phyloP scores from a whole-genome alignment of 2,888 invertebrate species.

The Stenodera caucasica region DNA sequence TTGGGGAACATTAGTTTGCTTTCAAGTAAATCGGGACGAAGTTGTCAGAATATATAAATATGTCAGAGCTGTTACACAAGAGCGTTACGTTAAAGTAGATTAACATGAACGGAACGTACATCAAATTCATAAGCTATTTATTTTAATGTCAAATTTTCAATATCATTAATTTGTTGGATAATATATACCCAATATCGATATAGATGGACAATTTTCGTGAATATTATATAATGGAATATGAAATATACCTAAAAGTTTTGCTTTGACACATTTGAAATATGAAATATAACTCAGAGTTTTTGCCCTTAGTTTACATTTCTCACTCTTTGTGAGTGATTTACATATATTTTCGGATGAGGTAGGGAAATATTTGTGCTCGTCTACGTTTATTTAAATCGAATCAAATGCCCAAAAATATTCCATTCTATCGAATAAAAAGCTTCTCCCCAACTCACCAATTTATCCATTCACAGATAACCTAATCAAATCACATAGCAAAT shows the following conservation, averaged over 20 bases:
- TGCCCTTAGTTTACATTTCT: neutral
- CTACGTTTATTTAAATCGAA: neutral
- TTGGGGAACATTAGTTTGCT: conserved; percentile 3
- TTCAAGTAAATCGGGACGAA: conserved; percentile 4
- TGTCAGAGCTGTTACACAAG: neutral
- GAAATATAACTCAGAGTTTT: neutral
- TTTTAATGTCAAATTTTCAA: neutral
- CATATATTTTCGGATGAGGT: neutral
- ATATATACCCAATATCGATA: no score
- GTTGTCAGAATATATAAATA: conserved; percentile 4
- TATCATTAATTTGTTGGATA: no score
- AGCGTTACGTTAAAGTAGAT: neutral
- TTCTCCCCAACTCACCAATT: no score
- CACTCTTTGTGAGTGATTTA: neutral
- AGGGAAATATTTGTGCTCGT: neutral
- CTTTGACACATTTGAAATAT: neutral
- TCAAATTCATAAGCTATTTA: neutral
- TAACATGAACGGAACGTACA: neutral
- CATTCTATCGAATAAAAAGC: no score
- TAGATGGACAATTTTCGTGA: no score
- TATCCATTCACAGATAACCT: no score
- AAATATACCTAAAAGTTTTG: neutral
- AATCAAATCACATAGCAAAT: no score
- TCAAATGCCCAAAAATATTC: neutral
- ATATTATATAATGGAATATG: no score